Percentiles rank a stretch among this genome's conserved stretches.
Conservation (phyloP, 1,140 invertebrate species). For the Chymomyza costata region DNA sequence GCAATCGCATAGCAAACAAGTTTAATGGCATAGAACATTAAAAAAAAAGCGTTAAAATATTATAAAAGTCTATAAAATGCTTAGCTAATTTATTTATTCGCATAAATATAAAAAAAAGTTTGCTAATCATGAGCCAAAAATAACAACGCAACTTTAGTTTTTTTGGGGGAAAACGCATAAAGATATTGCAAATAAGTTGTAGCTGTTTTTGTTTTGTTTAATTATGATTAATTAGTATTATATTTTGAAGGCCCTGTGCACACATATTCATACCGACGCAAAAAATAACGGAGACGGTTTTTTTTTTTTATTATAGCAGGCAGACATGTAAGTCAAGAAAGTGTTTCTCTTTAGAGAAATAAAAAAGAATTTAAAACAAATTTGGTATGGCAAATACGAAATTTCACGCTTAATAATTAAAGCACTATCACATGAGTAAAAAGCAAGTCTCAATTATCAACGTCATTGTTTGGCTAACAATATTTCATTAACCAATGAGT, state of each 20-base stretch:
- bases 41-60: conserved; percentile 23
- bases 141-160: conserved; percentile 52
- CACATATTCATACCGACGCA: too few relatives aligned
- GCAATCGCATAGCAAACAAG: conserved; percentile 32
- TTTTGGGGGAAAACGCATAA: conserved; percentile 28
- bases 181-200: conserved; percentile 41
- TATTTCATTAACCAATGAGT: too few relatives aligned
- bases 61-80: conserved; percentile 48
- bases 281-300: too few relatives aligned
- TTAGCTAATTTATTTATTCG: conserved; percentile 27
- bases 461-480: too few relatives aligned
- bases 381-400: too few relatives aligned
- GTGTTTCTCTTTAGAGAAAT: too few relatives aligned
- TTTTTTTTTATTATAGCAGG: too few relatives aligned
- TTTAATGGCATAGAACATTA: conserved; percentile 11
- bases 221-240: conserved; percentile 65
- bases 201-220: conserved; percentile 35
- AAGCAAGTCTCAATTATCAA: too few relatives aligned
- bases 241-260: conserved; percentile 9
- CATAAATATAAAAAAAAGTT: conserved; percentile 26
- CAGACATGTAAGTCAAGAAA: too few relatives aligned
- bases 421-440: too few relatives aligned
- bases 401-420: too few relatives aligned
- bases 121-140: conserved; percentile 66
- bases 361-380: too few relatives aligned